Percentiles rank a stretch among this genome's conserved stretches.
These are phyloP conservation scores for Chloroceryle inda DNA, from an alignment of 2,797 vertebrate species.

Conservation along the genomic window DNA sequence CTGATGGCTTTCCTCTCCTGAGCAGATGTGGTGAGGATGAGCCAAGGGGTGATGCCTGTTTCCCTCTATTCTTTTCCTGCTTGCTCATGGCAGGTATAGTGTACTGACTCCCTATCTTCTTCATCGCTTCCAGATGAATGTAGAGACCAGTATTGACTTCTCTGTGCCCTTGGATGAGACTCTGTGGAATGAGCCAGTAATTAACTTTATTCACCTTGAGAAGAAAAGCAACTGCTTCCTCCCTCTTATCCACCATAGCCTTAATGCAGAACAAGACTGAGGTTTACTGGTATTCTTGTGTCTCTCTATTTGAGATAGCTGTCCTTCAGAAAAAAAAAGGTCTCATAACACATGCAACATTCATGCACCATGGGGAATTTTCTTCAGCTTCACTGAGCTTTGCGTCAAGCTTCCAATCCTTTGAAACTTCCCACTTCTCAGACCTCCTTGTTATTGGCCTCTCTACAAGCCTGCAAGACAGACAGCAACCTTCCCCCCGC, in stretches of 20 bases:
- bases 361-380: not conserved
- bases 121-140: not conserved
- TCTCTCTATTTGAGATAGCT: not conserved
- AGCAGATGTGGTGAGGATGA: not conserved
- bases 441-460: not conserved
- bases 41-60: not conserved
- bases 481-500: not conserved
- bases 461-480: not conserved
- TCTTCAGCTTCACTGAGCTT: slow-evolving; percentile 42
- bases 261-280: not conserved
- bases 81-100: not conserved
- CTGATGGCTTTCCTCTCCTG: not conserved
- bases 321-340: not conserved
- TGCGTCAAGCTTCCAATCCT: not conserved
- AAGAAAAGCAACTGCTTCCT: not conserved
- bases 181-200: not conserved
- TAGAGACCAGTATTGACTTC: not conserved
- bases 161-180: not conserved
- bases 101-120: not conserved
- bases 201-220: not conserved
- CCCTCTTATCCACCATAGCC: not conserved
- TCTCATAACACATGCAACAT: not conserved
- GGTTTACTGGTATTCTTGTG: not conserved
- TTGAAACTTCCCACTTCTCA: not conserved
- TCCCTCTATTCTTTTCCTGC: not conserved